Evolutionary conservation across 2,113 vertebrate species (phyloP), one percentile per base, ranked within the genome.

Genomic region (Talpa occidentalis): DNA sequence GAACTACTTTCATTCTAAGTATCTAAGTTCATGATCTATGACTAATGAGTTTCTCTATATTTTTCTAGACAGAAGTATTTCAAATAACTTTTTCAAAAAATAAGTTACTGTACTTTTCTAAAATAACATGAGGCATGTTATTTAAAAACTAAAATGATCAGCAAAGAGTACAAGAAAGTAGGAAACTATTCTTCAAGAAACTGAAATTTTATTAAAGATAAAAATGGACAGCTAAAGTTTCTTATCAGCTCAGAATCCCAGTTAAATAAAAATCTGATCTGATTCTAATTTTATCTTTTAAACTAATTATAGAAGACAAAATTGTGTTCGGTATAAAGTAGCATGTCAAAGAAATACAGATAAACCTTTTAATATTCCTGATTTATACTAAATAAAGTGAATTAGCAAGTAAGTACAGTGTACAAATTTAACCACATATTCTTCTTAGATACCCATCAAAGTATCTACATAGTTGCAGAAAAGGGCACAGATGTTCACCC

Each of bases 401-500:
- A 97, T 96, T 96, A 94, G 66, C 83, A 97, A 94, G 70, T 95
- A 91, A 96, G 37, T 80, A 37, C n/a, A 78, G 66, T 94, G 66
- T 88, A 94, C 56, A 91, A 88, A 95, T 94, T 97, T 96, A 97
- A 96, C 93, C 62, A 87, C 94, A 37, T 56, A 80, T 60, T 83
- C 82, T 95, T 95, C 94, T 95, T 72, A 94, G 88, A 94, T 97
- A 93, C 96, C 93, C 37, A 73, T 72, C 59, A 78, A 95, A 94
- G 79, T 94, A 82, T 92, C 89, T 96, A 79, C 49, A 80, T 87
- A 94, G 90, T 91, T 94, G 28, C 70, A 93, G 83, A 66, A 96
- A 97, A 96, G 96, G 96, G 95, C 96, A 96, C 95, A 97, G 96
- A 97, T 97, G 96, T 97, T 97, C 96, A 96, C 96, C 91, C 95